Evolutionary conservation across 2,113 vertebrate genomes (phyloP).

Genomic region (Dryoscopus gambensis): DNA sequence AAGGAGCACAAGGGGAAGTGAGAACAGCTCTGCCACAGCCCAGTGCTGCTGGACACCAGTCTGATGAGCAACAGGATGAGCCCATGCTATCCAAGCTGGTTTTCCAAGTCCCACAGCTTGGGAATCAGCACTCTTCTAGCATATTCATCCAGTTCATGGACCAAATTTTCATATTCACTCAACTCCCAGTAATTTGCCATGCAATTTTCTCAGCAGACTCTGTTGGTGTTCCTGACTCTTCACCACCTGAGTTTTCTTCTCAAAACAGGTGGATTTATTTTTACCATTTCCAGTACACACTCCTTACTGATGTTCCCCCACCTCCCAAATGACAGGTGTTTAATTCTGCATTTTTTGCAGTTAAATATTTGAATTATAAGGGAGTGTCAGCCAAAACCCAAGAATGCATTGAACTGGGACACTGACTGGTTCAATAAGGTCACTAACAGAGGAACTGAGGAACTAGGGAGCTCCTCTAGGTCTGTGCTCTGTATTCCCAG

Average conservation of each 20-base stretch:
- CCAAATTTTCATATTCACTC: neutral
- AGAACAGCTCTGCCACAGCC: neutral
- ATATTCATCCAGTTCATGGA: rapidly evolving
- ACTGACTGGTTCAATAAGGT: neutral
- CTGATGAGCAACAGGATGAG: neutral
- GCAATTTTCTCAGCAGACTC: neutral
- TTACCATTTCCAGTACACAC: neutral
- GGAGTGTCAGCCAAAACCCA: neutral
- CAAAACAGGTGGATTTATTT: neutral
- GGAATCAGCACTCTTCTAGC: neutral
- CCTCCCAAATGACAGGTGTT: rapidly evolving
- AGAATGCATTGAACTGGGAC: neutral
- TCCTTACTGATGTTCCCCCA: neutral
- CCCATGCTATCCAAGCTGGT: rapidly evolving
- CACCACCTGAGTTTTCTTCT: neutral
- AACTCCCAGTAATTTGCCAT: neutral
- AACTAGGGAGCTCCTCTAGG: neutral
- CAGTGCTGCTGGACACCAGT: rapidly evolving
- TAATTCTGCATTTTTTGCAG: neutral
- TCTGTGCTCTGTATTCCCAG: neutral
- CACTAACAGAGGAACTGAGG: neutral
- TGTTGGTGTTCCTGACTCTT: neutral
- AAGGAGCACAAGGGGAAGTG: neutral
- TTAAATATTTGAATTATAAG: neutral
- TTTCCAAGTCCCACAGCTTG: neutral